These are phyloP conservation scores for Palaemon carinicauda DNA, from an alignment of 1,140 invertebrate genomes.

Conservation along the genomic window DNA sequence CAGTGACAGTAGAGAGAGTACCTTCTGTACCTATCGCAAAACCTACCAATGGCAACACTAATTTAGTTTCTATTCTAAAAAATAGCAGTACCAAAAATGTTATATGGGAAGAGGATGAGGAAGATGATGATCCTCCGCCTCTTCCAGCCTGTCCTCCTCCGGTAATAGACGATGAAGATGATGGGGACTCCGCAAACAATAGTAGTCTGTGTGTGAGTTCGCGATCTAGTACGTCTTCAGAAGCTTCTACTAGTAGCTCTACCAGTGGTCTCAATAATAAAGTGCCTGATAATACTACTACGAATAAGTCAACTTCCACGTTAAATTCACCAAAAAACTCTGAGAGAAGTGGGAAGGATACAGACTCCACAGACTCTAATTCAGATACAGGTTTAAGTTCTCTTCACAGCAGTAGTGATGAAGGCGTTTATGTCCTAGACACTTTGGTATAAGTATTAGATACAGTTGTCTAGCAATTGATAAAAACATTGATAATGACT, in stretches of 20 bases:
- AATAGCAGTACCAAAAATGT: not conserved
- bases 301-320: conserved; percentile 1
- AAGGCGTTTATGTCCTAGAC: conserved; percentile 65
- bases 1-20: not conserved
- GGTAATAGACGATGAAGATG: conserved; percentile 49
- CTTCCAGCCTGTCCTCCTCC: conserved; percentile 46
- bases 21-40: not conserved
- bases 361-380: conserved; percentile 69
- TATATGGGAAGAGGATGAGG: not conserved
- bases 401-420: conserved; percentile 68
- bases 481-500: not conserved
- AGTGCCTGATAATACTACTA: not conserved
- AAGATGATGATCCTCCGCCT: conserved; percentile 33
- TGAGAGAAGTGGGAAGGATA: conserved; percentile 62
- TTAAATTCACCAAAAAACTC: conserved; percentile 12
- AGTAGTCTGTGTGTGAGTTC: conserved; percentile 56
- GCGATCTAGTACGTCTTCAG: conserved; percentile 57
- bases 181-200: conserved; percentile 43
- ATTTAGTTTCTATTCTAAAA: too few relatives aligned
- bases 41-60: not conserved
- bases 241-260: conserved; percentile 31
- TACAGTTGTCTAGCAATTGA: not conserved
- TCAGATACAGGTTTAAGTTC: conserved; percentile 71
- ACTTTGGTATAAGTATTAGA: conserved; percentile 66
- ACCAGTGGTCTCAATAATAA: not conserved